Base-by-base conservation (phyloP, 2,888 invertebrate genomes). In the Chrysolina oricalcia region DNA sequence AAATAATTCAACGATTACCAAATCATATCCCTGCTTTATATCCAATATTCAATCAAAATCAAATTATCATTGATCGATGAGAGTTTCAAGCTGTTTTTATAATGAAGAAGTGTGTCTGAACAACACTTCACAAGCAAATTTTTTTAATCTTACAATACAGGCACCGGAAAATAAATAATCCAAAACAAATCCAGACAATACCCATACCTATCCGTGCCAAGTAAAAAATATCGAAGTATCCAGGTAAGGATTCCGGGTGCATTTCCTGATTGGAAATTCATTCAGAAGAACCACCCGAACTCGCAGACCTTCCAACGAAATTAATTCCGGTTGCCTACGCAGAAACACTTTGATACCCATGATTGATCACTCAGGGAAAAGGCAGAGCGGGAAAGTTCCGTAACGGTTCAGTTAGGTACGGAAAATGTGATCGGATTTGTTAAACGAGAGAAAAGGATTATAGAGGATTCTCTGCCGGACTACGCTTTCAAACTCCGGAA, bases 371-470 rank as follows among this genome's bases (percentile, higher is more conserved):
- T 21, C 59, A 10, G 21, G 66, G 21, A 74, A 50, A 59, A 13
- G 23, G 27, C 62, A 56, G 15, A 27, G 62, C 53, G 9, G 35
- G 53, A 79, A 80, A 77, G 81, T 82, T 80, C 82, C 83, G 81
- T 82, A 83, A 83, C 83, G 83, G 81, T 81, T 81, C 82, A 82
- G 78, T 81, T 82, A 83, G 84, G 83, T 84, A 83, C 84, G 84
- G 85, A 86, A 86, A 86, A 86, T 87, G 86, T 85, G 86, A 87
- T 87, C 86, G 86, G 87, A 87, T 87, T 87, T 87, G 86, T 84
- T 87, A 87, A 87, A 87, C 86, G 85, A 86, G 84, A 85, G 85
- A 85, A 85, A 85, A 84, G 84, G 87, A 87, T 87, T 86, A 87
- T 82, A 85, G 82, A 76, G 83, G 85, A 85, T 85, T 82, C 83